These are phyloP conservation scores for Andrena cerasifolii DNA, from an alignment of 1,140 invertebrate species.

Conservation along the genomic window DNA sequence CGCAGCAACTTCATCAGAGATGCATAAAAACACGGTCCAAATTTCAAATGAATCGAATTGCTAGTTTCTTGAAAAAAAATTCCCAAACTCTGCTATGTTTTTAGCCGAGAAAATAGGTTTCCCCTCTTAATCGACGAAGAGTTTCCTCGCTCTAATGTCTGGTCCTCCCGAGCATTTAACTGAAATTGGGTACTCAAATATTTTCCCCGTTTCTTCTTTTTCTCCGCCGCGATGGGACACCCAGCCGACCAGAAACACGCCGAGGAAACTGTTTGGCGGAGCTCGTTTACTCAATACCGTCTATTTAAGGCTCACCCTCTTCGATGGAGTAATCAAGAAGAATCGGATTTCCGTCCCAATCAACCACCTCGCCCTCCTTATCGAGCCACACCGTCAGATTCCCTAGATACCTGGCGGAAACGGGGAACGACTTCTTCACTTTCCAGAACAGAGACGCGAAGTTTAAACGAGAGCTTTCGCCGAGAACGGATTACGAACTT, in stretches of 20 bases:
- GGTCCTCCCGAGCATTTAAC: no score
- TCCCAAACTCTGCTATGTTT: no score
- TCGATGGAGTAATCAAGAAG: conserved; percentile 86
- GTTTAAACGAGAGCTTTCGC: not conserved
- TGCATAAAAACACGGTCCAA: no score
- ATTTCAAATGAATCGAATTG: no score
- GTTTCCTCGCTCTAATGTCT: no score
- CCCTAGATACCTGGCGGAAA: conserved; percentile 67
- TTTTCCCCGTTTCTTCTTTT: not conserved
- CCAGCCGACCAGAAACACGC: not conserved
- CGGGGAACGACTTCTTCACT: not conserved
- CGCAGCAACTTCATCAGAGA: no score
- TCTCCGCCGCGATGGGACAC: not conserved
- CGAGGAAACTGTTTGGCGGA: not conserved
- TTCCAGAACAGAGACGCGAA: not conserved
- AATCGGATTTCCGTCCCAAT: conserved; percentile 89
- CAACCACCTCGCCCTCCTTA: conserved; percentile 86
- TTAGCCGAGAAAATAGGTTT: no score
- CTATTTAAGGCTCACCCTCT: conserved; percentile 81
- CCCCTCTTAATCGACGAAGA: no score
- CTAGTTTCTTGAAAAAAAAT: no score
- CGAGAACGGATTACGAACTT: conserved; percentile 75
- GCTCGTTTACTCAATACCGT: not conserved
- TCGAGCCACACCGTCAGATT: conserved; percentile 87
- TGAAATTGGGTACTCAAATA: no score